phyloP scores from a whole-genome alignment of 2,888 invertebrate genomes.

The Rhaphigaster nebulosa region DNA sequence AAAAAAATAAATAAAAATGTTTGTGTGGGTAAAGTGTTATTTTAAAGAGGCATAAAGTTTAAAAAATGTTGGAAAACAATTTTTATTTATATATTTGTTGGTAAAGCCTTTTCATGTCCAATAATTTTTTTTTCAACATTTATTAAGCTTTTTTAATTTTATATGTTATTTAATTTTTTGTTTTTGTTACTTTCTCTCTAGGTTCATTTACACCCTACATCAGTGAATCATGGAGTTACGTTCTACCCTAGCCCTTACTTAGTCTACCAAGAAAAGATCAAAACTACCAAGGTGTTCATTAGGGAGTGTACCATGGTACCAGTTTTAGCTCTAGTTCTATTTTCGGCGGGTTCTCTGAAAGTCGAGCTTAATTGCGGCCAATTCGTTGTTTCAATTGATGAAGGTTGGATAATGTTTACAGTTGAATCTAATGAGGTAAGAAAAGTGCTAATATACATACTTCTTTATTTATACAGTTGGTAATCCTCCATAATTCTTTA shows the following conservation, averaged over 20 bases:
- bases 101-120: too few species aligned
- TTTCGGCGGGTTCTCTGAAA: slow-evolving; percentile 78
- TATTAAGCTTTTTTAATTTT: neutral
- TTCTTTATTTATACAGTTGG: neutral
- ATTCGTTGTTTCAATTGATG: slow-evolving; percentile 81
- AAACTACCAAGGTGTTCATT: slow-evolving; percentile 83
- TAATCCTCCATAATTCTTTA: too few species aligned
- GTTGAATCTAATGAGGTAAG: slow-evolving; percentile 81
- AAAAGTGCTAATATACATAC: neutral
- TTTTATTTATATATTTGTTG: too few species aligned
- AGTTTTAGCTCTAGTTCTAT: slow-evolving; percentile 78
- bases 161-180: neutral
- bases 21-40: too few species aligned
- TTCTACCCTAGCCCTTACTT: slow-evolving; percentile 82
- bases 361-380: slow-evolving; percentile 81
- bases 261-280: slow-evolving; percentile 87
- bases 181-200: slow-evolving; percentile 66
- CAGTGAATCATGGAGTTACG: slow-evolving; percentile 78
- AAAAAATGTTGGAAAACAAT: too few species aligned
- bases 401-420: slow-evolving; percentile 86
- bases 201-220: slow-evolving; percentile 80
- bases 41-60: too few species aligned
- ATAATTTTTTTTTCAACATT: too few species aligned
- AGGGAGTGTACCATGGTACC: slow-evolving; percentile 87
- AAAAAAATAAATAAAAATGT: too few species aligned